Evolutionary conservation across 2,797 vertebrate species (phyloP), one percentile per base, ranked within the genome.

Genomic region (Labroides dimidiatus): DNA sequence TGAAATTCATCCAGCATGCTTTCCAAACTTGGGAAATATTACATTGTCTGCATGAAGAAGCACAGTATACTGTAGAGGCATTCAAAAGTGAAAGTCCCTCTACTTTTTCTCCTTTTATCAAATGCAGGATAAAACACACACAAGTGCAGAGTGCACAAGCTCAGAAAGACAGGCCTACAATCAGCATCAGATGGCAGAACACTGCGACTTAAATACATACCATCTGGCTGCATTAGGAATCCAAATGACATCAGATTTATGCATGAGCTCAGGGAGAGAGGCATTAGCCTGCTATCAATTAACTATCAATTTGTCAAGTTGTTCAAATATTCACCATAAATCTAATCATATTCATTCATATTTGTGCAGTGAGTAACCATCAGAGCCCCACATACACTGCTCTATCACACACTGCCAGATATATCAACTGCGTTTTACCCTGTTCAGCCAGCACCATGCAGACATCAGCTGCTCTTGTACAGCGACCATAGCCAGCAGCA

Each of bases 221-320:
- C 88, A 92, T 90, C 87, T 90, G 85, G 79, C 68, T 73, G 69
- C 75, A 78, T 85, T 83, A 80, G 53, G 64, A 85, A 77, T 83
- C 80, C 78, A 87, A 87, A 84, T 73, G 65, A 85, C 77, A 76
- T 87, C 66, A 80, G 81, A 89, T 85, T 90, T 74, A 89, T 74
- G 74, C 47, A 20, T 30, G 50, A 81, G 80, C 72, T 72, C 50
- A 47, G 72, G 71, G 82, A 82, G 63, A 1, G 16, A 80, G 51
- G 56, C 80, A 85, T 90, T 85, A 84, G 57, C 66, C 75, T 74
- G 69, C 54, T 67, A 75, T 87, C 80, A 85, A 82, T 85, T 86
- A 79, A 78, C 73, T 69, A 82, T 65, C 78, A 81, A 81, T 83
- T 91, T 82, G 74, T 84, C 70, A 82, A 75, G 64, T 86, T 81